These are phyloP conservation scores for Aptenodytes patagonicus DNA, from an alignment of 2,113 vertebrate genomes.

Conservation along the genomic window DNA sequence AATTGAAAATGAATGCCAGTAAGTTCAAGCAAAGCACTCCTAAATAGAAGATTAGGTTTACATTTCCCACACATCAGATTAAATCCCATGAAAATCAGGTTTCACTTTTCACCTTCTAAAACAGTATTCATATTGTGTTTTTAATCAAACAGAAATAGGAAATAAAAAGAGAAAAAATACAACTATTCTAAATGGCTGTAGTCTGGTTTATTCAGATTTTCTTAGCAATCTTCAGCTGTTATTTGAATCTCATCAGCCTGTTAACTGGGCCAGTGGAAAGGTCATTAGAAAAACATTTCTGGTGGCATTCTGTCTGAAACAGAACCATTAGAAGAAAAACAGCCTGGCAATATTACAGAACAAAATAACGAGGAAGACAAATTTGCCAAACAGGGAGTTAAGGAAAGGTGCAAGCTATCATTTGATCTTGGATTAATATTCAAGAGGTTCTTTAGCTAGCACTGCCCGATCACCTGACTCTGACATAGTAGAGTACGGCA, in stretches of 20 bases:
- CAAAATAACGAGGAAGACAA: background rate
- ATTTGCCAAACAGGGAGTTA: background rate
- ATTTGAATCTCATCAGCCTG: background rate
- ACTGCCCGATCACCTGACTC: background rate
- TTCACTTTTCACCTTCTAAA: background rate
- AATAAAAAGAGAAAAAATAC: background rate
- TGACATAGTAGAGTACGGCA: background rate
- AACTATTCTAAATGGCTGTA: background rate
- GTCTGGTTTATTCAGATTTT: background rate
- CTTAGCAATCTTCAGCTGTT: background rate
- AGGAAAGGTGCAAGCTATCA: background rate
- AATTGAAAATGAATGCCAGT: background rate
- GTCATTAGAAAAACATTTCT: background rate
- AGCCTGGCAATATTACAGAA: background rate
- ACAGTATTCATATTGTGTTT: background rate
- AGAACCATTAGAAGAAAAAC: background rate
- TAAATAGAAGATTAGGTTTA: background rate
- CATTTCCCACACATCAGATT: background rate
- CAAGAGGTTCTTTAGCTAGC: background rate
- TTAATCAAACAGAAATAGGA: background rate
- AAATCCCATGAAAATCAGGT: background rate
- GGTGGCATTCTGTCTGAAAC: background rate
- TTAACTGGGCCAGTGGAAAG: background rate
- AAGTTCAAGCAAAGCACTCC: background rate
- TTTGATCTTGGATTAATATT: background rate